These are phyloP conservation scores for Sarcophilus harrisii DNA, from an alignment of 2,797 vertebrate genomes.

Conservation along the genomic window DNA sequence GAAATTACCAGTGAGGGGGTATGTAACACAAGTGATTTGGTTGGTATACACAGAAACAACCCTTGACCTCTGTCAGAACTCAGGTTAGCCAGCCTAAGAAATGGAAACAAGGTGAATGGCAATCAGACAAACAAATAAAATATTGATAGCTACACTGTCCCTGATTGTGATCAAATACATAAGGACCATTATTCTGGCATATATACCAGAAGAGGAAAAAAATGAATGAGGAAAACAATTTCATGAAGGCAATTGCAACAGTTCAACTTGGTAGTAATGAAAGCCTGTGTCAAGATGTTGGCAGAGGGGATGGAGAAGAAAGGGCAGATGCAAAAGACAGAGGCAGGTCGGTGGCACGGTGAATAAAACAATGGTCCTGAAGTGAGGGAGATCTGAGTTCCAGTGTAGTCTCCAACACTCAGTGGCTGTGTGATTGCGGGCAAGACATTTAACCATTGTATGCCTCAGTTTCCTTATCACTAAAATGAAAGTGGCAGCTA, in stretches of 20 bases:
- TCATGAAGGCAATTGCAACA: background rate
- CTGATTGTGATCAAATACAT: background rate
- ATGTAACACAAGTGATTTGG: background rate
- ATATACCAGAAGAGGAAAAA: background rate
- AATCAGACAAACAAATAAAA: background rate
- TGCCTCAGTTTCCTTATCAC: background rate
- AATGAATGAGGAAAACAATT: background rate
- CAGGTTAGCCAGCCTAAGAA: background rate
- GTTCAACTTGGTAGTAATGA: background rate
- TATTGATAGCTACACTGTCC: background rate
- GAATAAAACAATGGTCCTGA: background rate
- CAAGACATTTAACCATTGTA: background rate
- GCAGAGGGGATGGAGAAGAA: background rate
- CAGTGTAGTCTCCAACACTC: background rate
- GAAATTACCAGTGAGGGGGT: background rate
- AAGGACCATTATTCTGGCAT: background rate
- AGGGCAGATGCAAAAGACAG: background rate
- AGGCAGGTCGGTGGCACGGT: background rate
- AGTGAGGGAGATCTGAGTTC: background rate
- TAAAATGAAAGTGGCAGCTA: background rate
- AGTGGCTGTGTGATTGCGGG: background rate
- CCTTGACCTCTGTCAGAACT: background rate
- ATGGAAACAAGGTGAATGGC: background rate
- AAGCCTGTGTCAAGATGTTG: background rate
- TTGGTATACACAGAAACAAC: background rate